These are phyloP conservation scores for Bos javanicus DNA, from an alignment of 2,113 vertebrate species.

Conservation along the genomic window DNA sequence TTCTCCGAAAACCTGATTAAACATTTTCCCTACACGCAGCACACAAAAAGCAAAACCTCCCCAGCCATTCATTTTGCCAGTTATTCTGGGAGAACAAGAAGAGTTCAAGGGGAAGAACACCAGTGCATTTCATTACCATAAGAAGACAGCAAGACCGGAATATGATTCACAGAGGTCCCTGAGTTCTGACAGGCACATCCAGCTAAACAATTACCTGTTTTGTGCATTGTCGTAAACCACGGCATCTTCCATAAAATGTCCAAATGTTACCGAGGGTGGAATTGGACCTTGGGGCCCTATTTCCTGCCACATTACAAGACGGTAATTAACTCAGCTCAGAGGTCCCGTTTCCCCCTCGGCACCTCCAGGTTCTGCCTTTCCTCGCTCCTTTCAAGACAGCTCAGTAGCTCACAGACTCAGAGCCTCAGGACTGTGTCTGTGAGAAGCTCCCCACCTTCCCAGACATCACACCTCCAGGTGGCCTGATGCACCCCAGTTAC, in stretches of 20 bases:
- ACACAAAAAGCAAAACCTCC: background rate
- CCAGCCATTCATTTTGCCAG: fast-evolving
- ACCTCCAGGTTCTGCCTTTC: background rate
- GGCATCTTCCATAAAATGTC: slow-evolving; percentile 44
- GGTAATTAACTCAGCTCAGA: slow-evolving; percentile 57
- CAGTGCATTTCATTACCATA: background rate
- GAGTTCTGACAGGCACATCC: slow-evolving; percentile 67
- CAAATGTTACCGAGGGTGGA: background rate
- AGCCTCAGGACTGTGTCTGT: background rate
- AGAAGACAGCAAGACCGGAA: background rate
- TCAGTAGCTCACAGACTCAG: background rate
- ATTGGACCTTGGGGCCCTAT: slow-evolving; percentile 33
- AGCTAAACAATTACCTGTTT: slow-evolving; percentile 71
- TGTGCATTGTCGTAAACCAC: slow-evolving; percentile 69
- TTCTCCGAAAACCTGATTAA: background rate
- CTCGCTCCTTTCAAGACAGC: fast-evolving
- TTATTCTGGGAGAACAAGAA: background rate
- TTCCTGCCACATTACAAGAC: slow-evolving; percentile 42
- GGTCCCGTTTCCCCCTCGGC: background rate
- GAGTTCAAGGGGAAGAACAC: background rate
- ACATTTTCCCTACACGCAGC: background rate
- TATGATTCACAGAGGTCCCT: slow-evolving; percentile 60
- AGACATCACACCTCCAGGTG: background rate
- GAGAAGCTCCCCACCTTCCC: background rate
- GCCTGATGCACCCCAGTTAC: fast-evolving